phyloP scores from a whole-genome alignment of 92 coral and sea anemone genomes.

The Siderastrea radians region DNA sequence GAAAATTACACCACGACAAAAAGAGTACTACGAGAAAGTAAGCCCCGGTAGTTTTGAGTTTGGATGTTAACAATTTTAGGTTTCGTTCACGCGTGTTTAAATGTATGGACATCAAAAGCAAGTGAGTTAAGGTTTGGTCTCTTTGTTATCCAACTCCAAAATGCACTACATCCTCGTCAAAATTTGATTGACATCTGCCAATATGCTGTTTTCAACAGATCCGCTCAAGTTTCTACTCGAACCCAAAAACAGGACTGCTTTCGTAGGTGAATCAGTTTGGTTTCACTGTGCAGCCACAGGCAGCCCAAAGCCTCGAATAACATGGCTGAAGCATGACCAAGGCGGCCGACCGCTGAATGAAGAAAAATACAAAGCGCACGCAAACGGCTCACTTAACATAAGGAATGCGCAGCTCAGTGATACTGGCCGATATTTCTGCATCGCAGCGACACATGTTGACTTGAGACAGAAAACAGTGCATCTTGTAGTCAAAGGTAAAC shows the following conservation, averaged over 20 bases:
- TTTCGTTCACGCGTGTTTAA: too few relatives aligned
- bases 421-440: constrained; percentile 76
- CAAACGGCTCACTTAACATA: constrained; percentile 77
- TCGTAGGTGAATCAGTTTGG: constrained; percentile 66
- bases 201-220: constrained; percentile 11
- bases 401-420: constrained; percentile 56
- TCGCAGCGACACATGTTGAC: constrained; percentile 74
- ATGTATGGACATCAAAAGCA: too few relatives aligned
- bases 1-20: too few relatives aligned
- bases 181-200: background rate
- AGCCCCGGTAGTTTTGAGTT: too few relatives aligned
- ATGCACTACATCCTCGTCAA: too few relatives aligned
- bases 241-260: constrained; percentile 81
- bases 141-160: too few relatives aligned
- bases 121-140: too few relatives aligned
- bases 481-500: constrained; percentile 49
- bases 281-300: constrained; percentile 89
- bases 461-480: constrained; percentile 63
- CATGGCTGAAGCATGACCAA: constrained; percentile 72
- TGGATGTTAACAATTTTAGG: too few relatives aligned
- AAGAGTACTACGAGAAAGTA: too few relatives aligned
- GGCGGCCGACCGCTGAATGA: constrained; percentile 73
- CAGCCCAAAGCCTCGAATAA: constrained; percentile 77
- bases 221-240: constrained; percentile 48
- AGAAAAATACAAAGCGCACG: constrained; percentile 38